Evolutionary conservation across 1,140 invertebrate species (phyloP), one percentile per base, ranked within the genome.

Genomic region (Calephelis virginiensis): DNA sequence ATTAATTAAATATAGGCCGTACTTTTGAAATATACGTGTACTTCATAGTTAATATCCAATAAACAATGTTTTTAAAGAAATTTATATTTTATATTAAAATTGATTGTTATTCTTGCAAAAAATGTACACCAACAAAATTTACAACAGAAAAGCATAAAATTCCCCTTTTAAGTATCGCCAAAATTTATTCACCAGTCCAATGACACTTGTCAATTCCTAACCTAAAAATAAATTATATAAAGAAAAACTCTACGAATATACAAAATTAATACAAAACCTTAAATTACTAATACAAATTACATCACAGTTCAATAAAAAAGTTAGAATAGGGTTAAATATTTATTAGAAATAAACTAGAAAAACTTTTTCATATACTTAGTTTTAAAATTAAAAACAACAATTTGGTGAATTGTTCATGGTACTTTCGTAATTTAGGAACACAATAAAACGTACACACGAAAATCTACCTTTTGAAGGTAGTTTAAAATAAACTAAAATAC

Each of bases 251-350:
- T 87, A 89, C 83, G 84, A 89, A 91, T 91, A 89, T 91, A 91
- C 89, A 91, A 89, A 91, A 89, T 91, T 80, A 89, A 89, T 89
- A 89, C 83, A 89, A 88, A 53, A 85, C 69, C 85, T 91, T 89
- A 91, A 70, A 67, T 74, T 87, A 87, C 83, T 89, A 89, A 89
- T 91, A 89, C 86, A 77, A 91, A 87, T 87, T 89, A 91, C 89
- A 91, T 91, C 89, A 91, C 89, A 91, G 89, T 91, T 91, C 85
- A 89, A 80, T 89, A 91, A 89, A 91, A 79, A 91, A 90, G 82
- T 86, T 86, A 86, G 81, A 78, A 73, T 80, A 74, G 63, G 38
- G n/a, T 38, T 50, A 64, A 64, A 64, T 40, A 49, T 53, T 53
- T 61, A 46, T 61, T 28, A n/a, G 63, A 49, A 50, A 49, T 40